These are phyloP conservation scores for Ammospiza caudacuta DNA, from an alignment of 2,113 vertebrate genomes.

Conservation along the genomic window DNA sequence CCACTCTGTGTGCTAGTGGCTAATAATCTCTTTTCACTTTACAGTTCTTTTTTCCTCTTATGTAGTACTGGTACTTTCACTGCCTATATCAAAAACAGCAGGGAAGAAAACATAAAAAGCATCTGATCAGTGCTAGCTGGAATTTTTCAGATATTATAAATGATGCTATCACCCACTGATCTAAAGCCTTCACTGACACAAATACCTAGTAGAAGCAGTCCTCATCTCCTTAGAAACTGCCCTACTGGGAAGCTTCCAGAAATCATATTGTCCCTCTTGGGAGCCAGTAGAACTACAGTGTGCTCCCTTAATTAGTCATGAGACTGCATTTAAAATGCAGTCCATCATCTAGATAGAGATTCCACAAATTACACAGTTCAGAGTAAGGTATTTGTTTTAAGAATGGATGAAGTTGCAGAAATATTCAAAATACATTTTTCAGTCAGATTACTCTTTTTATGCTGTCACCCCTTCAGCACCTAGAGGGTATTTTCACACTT, in stretches of 20 bases:
- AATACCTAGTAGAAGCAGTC: neutral
- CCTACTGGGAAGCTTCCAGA: neutral
- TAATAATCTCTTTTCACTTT: neutral
- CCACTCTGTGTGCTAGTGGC: neutral
- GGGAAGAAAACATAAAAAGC: neutral
- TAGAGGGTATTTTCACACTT: neutral
- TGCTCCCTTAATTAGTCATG: neutral
- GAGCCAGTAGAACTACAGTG: neutral
- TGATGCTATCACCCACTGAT: neutral
- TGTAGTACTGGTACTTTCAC: neutral
- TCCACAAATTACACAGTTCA: neutral
- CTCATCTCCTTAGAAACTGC: neutral
- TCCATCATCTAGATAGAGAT: neutral
- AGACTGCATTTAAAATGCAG: neutral
- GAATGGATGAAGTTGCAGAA: neutral
- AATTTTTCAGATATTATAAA: neutral
- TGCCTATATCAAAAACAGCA: neutral
- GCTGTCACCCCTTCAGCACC: neutral
- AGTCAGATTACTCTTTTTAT: neutral
- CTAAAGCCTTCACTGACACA: neutral
- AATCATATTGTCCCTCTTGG: neutral
- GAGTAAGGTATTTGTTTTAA: neutral
- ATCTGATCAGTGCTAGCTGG: neutral
- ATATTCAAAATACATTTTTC: neutral
- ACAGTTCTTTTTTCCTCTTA: neutral